Evolutionary conservation across 92 coral and sea anemone species (phyloP), one percentile per base, ranked within the genome.

Genomic region (Galaxea fascicularis): DNA sequence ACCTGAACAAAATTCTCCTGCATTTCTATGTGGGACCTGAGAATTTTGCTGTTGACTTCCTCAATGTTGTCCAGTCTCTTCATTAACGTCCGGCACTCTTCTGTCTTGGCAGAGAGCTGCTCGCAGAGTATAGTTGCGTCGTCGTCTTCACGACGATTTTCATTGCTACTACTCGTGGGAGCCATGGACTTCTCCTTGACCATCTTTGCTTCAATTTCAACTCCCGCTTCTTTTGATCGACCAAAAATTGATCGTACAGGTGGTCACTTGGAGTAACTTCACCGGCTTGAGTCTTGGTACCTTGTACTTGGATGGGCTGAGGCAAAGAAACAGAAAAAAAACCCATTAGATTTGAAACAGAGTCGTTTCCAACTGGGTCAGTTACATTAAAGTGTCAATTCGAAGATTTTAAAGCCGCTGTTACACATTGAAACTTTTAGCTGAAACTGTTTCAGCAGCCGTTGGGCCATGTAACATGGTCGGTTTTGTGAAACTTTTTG

Each of bases 1-100:
- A 75, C 80, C 66, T 28, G 54, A 75, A 75, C 51, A 75, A 75
- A 57, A 12, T 75, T 35, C 29, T 75, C 80, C 67, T 75, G 80
- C 80, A 75, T 75, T 56, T 75, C 27, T 63, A 75, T 17, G 51
- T 75, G 80, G 80, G 30, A 17, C 15, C 16, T 54, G 80, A 75
- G 67, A 17, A 75, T 75, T 18, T 18, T 10, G 52, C 65, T 10
- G 52, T 75, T 75, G 20, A 18, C 69, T 76, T 41, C 81, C 31
- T 59, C 82, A 12, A 76, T 76, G 53, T 9, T 24, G 0, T 31
- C 54, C n/a, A 76, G 16, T 39, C 31, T 56, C 25, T 31, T 20
- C 30, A 10, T 76, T 10, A 76, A 14, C 20, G 52, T 5, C 0
- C 35, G 10, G 29, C 80, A 75, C 67, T 75, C 80, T 29, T 75